Base-by-base conservation (phyloP, 1,140 invertebrate genomes). In the Drosophila biarmipes region DNA sequence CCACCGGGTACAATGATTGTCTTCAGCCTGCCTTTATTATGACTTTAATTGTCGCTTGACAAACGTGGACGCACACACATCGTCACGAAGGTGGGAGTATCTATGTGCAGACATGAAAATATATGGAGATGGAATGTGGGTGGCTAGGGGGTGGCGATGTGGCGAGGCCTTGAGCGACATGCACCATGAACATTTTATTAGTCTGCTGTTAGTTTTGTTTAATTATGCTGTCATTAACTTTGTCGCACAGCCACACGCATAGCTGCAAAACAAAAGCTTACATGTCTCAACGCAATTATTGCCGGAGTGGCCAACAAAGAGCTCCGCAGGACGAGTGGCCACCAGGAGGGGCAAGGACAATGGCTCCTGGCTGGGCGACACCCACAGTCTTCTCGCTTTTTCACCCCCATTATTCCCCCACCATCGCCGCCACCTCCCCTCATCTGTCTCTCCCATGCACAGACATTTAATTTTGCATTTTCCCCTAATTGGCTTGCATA, bases 201-300 rank as follows among this genome's bases (percentile, higher is more conserved):
- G 84, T 77, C 84, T 77, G 67, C 79, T 87, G 84, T 89, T 87
- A 80, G 84, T 84, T 89, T 87, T 89, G 79, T 89, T 89, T 87
- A 87, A 87, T 87, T 89, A 87, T 87, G 84, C 84, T 84, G 84
- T 87, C 84, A 84, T 87, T 87, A 87, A 89, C 75, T 77, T 84
- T 84, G 84, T 73, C 76, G 59, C 78, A 73, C 82, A 87, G 62
- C 72, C 43, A 53, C 56, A 74, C 69, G 35, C 53, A 56, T 21
- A 55, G 27, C 38, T 35, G 52, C 56, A 63, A 38, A 87, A 82
- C 74, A 71, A 80, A 84, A 84, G 84, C 72, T 89, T 84, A 89
- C 84, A 89, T 89, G 85, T 80, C 84, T 80, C 73, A 89, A 85
- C 72, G 76, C 80, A 89, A 89, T 89, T 89, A 89, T 79, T 71